Evolutionary conservation across 2,113 vertebrate genomes (phyloP).

Genomic region (Forbesichthys agassizii): DNA sequence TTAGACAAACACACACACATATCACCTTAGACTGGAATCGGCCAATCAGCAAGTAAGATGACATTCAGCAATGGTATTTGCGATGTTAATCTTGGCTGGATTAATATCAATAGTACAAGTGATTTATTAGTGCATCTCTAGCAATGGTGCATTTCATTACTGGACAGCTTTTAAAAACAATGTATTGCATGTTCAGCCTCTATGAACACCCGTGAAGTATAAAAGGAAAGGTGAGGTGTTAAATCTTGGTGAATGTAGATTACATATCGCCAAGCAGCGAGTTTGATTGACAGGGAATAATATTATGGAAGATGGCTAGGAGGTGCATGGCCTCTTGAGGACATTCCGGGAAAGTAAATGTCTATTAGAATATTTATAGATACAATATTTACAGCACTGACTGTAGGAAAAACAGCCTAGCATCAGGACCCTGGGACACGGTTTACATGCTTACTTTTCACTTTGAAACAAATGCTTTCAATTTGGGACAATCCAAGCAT

Average conservation of each 20-base stretch:
- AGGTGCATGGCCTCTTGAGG: slow-evolving; percentile 4
- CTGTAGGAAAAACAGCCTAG: slow-evolving; percentile 57
- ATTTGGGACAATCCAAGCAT: slow-evolving; percentile 70
- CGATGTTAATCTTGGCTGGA: too few species aligned
- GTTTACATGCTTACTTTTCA: slow-evolving; percentile 45
- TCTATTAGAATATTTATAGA: slow-evolving; percentile 32
- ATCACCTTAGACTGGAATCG: too few species aligned
- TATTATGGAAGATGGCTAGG: slow-evolving; percentile 44
- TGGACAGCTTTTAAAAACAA: background rate
- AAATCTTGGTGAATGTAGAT: slow-evolving; percentile 29
- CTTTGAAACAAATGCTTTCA: slow-evolving; percentile 70
- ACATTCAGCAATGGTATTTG: too few species aligned
- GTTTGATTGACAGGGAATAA: slow-evolving; percentile 51
- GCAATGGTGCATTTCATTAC: background rate
- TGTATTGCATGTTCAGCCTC: background rate
- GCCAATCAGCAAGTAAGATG: too few species aligned
- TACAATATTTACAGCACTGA: slow-evolving; percentile 33
- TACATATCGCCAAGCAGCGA: slow-evolving; percentile 16
- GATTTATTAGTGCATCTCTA: background rate
- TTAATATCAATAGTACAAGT: too few species aligned
- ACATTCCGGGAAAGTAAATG: slow-evolving; percentile 23
- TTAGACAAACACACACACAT: too few species aligned
- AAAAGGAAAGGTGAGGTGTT: slow-evolving; percentile 22
- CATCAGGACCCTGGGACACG: slow-evolving; percentile 36
- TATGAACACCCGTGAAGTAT: background rate